A percentile compares a stretch with the other conserved stretches of the same genome.
Evolutionary conservation across 2,113 vertebrate species (phyloP).

Genomic region (Panthera leo): DNA sequence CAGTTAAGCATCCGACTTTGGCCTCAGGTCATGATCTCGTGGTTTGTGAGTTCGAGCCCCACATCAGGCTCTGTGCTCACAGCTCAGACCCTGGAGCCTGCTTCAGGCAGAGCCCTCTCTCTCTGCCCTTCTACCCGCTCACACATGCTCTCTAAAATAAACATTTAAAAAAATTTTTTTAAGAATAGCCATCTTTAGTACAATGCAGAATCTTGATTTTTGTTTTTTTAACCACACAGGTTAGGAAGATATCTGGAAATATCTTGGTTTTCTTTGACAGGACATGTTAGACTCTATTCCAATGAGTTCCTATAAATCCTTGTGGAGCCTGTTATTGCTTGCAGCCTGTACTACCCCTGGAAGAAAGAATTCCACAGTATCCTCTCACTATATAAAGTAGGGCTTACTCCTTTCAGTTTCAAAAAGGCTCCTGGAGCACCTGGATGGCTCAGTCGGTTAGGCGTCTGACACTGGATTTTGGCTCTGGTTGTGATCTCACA

Average conservation of each 20-base stretch:
- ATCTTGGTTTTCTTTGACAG: constrained; percentile 22
- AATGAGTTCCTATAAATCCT: background rate
- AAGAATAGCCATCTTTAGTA: constrained; percentile 34
- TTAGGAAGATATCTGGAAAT: constrained; percentile 8
- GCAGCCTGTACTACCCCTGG: background rate
- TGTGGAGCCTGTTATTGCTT: background rate
- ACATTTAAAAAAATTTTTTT: too few relatives aligned
- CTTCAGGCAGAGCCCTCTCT: too few relatives aligned
- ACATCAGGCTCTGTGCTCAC: too few relatives aligned
- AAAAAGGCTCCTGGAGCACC: background rate
- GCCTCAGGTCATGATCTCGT: too few relatives aligned
- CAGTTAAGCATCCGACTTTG: too few relatives aligned
- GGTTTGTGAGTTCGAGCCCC: too few relatives aligned
- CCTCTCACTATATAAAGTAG: background rate
- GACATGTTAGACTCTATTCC: background rate
- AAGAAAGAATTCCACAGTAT: background rate
- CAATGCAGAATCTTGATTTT: constrained; percentile 22
- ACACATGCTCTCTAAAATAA: too few relatives aligned
- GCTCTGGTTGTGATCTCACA: too few relatives aligned
- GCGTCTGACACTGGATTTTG: too few relatives aligned
- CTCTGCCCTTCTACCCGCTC: too few relatives aligned
- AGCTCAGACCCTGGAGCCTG: too few relatives aligned
- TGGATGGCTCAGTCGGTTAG: too few relatives aligned
- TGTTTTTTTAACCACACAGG: background rate
- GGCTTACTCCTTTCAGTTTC: constrained; percentile 23